Percentiles rank a stretch among this genome's conserved stretches.
phyloP scores from a whole-genome alignment of 1,140 invertebrate genomes.

The Drosophila subpulchrella region DNA sequence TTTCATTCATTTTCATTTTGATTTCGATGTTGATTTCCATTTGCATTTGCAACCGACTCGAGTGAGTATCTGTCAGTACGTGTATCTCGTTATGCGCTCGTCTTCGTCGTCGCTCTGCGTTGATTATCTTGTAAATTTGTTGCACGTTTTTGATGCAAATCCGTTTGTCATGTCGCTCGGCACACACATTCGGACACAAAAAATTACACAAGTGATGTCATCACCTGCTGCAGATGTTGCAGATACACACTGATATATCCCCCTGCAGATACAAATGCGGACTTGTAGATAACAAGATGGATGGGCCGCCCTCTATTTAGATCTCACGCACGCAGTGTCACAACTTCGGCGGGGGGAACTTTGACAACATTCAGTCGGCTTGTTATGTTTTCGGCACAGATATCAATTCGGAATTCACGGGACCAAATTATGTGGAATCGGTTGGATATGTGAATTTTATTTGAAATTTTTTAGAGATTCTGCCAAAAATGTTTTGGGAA shows the following conservation, averaged over 20 bases:
- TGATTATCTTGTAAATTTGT: conserved; percentile 70
- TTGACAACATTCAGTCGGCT: conserved; percentile 10
- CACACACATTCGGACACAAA: conserved; percentile 18
- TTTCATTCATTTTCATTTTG: conserved; percentile 20
- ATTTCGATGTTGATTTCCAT: conserved; percentile 16
- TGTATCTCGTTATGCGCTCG: conserved; percentile 37
- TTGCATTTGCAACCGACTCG: conserved; percentile 14
- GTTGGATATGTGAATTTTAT: background rate
- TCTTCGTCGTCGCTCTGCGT: conserved; percentile 24
- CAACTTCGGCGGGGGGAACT: background rate
- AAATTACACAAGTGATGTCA: conserved; percentile 64
- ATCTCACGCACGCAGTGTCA: conserved; percentile 4
- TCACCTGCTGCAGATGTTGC: conserved; percentile 39
- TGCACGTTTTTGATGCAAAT: conserved; percentile 63
- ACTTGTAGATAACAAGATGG: conserved; percentile 10
- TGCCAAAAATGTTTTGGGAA: background rate
- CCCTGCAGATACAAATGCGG: conserved; percentile 2
- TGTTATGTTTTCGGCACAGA: background rate
- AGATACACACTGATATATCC: conserved; percentile 1
- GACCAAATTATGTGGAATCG: background rate
- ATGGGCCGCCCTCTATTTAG: conserved; percentile 17
- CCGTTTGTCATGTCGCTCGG: conserved; percentile 50
- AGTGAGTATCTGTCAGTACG: conserved; percentile 21
- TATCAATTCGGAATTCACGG: background rate
- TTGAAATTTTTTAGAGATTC: background rate